A percentile compares a stretch with the other conserved stretches of the same genome.
Conservation (phyloP, 2,888 invertebrate species). For the Cremastinae sp. region DNA sequence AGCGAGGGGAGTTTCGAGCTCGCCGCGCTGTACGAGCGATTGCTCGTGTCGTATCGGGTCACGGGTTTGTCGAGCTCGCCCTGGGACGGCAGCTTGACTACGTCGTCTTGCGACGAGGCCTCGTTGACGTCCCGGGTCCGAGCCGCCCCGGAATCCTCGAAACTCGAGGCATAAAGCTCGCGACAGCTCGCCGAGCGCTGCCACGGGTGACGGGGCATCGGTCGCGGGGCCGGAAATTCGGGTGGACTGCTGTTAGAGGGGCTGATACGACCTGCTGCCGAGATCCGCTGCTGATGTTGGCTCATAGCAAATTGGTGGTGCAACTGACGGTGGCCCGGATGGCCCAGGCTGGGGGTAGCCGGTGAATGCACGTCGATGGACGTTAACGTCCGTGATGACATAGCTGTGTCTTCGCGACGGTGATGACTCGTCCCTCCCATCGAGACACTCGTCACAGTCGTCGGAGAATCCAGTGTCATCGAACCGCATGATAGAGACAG, state of each 20-base stretch:
- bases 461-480: slow-evolving; percentile 92
- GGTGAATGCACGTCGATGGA: slow-evolving; percentile 82
- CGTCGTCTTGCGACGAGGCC: slow-evolving; percentile 50
- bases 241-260: slow-evolving; percentile 80
- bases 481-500: slow-evolving; percentile 84
- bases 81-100: slow-evolving; percentile 76
- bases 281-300: slow-evolving; percentile 75
- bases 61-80: slow-evolving; percentile 85
- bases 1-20: slow-evolving; percentile 84
- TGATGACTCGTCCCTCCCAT: slow-evolving; percentile 85
- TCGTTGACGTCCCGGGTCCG: slow-evolving; percentile 79
- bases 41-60: slow-evolving; percentile 87
- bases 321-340: slow-evolving; percentile 70
- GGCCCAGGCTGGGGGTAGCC: slow-evolving; percentile 82
- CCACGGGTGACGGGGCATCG: slow-evolving; percentile 83
- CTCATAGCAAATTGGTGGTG: slow-evolving; percentile 72
- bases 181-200: slow-evolving; percentile 91
- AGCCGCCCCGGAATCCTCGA: slow-evolving; percentile 86
- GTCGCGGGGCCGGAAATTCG: slow-evolving; percentile 80
- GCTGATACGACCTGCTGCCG: slow-evolving; percentile 81
- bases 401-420: slow-evolving; percentile 84
- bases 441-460: slow-evolving; percentile 83
- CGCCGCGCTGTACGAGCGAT: slow-evolving; percentile 84
- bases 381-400: slow-evolving; percentile 83
- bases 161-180: slow-evolving; percentile 89